Evolutionary conservation across 2,888 invertebrate species (phyloP).

Genomic region (Gastracanthus pulcherrimus): DNA sequence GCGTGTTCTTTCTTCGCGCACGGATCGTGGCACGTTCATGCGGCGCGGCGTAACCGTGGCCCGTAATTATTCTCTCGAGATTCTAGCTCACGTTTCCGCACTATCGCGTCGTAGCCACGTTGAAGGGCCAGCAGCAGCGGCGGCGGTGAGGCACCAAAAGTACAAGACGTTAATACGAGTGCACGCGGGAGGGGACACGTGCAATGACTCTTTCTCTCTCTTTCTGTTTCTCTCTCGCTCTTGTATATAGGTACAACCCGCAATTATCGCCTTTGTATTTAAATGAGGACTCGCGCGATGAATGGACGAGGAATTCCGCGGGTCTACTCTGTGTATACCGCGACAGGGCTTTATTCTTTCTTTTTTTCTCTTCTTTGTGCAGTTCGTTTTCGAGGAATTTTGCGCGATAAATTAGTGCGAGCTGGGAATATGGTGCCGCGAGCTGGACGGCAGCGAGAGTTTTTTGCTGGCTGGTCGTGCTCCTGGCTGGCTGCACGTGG

Average conservation of each 20-base stretch:
- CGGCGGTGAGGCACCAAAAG: background rate
- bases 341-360: background rate
- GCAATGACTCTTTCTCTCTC: constrained; percentile 36
- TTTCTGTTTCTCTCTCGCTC: background rate
- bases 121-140: constrained; percentile 11
- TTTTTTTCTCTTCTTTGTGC: background rate
- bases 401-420: background rate
- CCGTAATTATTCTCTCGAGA: constrained; percentile 60
- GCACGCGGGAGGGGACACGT: constrained; percentile 35
- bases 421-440: background rate
- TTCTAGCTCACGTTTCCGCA: constrained; percentile 59
- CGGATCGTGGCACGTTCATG: constrained; percentile 44
- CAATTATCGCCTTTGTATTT: constrained; percentile 57
- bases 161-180: constrained; percentile 51
- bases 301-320: background rate
- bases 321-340: background rate
- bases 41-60: background rate
- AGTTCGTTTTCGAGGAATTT: background rate
- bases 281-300: constrained; percentile 42
- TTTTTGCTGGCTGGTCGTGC: background rate
- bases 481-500: background rate
- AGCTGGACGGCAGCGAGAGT: background rate
- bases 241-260: constrained; percentile 32
- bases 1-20: constrained; percentile 48
- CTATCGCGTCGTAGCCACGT: constrained; percentile 14